These are phyloP conservation scores for Melinaea menophilus DNA, from an alignment of 2,888 invertebrate species.

Conservation along the genomic window DNA sequence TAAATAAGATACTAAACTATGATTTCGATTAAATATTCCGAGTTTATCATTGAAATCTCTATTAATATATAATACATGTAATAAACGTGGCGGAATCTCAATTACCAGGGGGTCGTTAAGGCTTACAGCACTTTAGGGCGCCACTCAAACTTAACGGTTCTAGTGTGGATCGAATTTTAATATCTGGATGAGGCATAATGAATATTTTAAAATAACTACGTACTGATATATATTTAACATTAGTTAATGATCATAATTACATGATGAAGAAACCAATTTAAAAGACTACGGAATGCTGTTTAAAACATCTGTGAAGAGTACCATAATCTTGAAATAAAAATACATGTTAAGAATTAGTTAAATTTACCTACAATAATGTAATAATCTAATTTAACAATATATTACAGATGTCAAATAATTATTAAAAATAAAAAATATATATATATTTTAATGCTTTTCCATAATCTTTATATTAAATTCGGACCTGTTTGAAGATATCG, in stretches of 20 bases:
- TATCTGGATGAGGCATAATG: neutral
- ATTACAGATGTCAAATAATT: neutral
- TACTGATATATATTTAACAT: too few species aligned
- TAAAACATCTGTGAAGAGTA: too few species aligned
- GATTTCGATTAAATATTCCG: neutral
- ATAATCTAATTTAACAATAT: too few species aligned
- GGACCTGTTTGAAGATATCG: slow-evolving; percentile 44
- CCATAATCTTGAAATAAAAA: too few species aligned
- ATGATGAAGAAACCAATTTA: too few species aligned
- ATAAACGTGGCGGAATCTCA: slow-evolving; percentile 13
- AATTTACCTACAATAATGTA: too few species aligned
- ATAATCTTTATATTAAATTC: slow-evolving; percentile 14
- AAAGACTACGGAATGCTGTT: too few species aligned
- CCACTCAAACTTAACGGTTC: slow-evolving; percentile 19
- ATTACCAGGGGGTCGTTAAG: slow-evolving; percentile 12
- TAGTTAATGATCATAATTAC: too few species aligned
- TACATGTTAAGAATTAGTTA: too few species aligned
- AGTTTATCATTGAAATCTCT: neutral
- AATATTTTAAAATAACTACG: neutral
- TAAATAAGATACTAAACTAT: neutral
- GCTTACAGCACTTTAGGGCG: slow-evolving; percentile 18
- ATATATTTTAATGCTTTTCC: neutral
- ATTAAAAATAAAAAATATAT: neutral
- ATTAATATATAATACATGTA: slow-evolving; percentile 13
- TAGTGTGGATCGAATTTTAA: slow-evolving; percentile 5